phyloP scores from a whole-genome alignment of 2,797 vertebrate genomes.

The Liasis olivaceus region DNA sequence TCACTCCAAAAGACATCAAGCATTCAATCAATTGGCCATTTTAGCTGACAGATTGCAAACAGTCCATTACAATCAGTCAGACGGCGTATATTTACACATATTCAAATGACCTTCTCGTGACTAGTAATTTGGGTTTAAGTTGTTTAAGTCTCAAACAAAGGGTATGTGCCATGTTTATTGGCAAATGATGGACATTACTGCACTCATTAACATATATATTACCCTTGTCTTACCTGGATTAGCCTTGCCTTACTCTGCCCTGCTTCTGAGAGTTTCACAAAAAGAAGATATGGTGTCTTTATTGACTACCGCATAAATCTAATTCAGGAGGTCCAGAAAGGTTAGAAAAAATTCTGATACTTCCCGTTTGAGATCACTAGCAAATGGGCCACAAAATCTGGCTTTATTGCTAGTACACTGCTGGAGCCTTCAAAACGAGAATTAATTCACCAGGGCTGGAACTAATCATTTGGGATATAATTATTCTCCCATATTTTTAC shows the following conservation, averaged over 20 bases:
- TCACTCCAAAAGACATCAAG: background rate
- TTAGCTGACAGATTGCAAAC: background rate
- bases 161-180: background rate
- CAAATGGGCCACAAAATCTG: background rate
- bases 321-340: background rate
- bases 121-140: background rate
- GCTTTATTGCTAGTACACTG: background rate
- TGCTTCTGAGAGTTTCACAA: background rate
- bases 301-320: background rate
- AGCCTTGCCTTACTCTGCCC: background rate
- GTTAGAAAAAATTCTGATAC: background rate
- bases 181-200: background rate
- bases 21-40: conserved; percentile 10
- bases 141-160: background rate
- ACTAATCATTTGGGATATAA: conserved; percentile 35
- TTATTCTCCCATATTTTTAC: conserved; percentile 26
- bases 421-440: background rate
- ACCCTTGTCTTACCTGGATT: background rate
- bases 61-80: conserved; percentile 12
- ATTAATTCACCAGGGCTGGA: conserved; percentile 30
- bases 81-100: background rate
- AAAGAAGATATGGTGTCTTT: background rate
- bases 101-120: background rate
- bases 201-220: background rate
- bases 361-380: background rate